These are phyloP conservation scores for Arnoldichthys spilopterus DNA, from an alignment of 2,797 vertebrate species.

Conservation along the genomic window DNA sequence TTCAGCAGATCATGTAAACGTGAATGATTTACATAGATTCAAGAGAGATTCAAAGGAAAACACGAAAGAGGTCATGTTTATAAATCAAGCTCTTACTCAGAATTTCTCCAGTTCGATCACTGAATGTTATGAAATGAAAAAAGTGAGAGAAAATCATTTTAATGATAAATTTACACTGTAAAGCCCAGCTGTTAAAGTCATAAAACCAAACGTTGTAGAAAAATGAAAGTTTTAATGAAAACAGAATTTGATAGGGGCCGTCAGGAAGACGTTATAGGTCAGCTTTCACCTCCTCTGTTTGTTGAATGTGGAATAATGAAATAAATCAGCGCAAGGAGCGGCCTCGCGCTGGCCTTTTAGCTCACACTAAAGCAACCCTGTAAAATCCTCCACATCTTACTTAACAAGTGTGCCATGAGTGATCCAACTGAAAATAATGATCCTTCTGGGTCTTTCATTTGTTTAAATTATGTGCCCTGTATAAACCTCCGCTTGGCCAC, in stretches of 20 bases:
- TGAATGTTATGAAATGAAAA: constrained; percentile 70
- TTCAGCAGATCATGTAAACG: constrained; percentile 21
- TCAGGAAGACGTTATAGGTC: constrained; percentile 72
- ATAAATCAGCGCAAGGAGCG: constrained; percentile 66
- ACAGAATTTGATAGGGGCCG: constrained; percentile 81
- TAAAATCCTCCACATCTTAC: constrained; percentile 48
- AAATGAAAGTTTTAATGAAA: constrained; percentile 80
- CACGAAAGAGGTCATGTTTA: constrained; percentile 3
- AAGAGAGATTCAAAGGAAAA: constrained; percentile 13
- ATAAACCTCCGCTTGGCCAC: constrained; percentile 54
- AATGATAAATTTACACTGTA: constrained; percentile 83
- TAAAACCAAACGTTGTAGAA: constrained; percentile 57
- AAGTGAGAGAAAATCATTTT: constrained; percentile 63
- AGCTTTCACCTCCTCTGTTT: constrained; percentile 73
- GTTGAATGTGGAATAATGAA: constrained; percentile 75
- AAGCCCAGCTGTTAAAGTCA: constrained; percentile 77
- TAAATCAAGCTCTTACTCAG: background rate
- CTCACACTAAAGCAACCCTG: constrained; percentile 53
- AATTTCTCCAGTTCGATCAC: background rate
- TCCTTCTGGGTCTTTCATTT: constrained; percentile 55
- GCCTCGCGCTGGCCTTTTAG: constrained; percentile 36
- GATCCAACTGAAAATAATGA: constrained; percentile 54
- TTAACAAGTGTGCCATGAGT: constrained; percentile 53
- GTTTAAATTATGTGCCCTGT: constrained; percentile 53
- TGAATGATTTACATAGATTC: background rate